A percentile compares a stretch with the other conserved stretches of the same genome.
These are phyloP conservation scores for Porites rus DNA, from an alignment of 92 coral and sea anemone species.

Conservation along the genomic window DNA sequence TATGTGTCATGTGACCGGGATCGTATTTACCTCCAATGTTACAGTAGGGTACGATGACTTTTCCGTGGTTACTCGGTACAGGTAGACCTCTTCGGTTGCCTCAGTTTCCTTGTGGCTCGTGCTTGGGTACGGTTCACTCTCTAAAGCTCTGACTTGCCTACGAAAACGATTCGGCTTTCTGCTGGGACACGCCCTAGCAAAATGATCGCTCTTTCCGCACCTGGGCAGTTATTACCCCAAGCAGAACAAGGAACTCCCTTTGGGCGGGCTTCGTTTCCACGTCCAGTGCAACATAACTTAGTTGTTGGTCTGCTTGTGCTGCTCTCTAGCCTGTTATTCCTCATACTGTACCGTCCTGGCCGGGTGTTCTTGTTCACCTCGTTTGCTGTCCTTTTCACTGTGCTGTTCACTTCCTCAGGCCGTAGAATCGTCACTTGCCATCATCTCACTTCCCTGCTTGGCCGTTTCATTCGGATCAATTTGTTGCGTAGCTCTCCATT, in stretches of 20 bases:
- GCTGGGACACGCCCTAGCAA: constrained; percentile 22
- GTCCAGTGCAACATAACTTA: constrained; percentile 40
- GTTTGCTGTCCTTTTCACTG: constrained; percentile 25
- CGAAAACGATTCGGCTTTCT: constrained; percentile 9
- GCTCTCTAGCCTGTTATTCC: constrained; percentile 33
- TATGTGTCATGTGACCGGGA: constrained; percentile 36
- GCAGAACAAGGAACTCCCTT: constrained; percentile 15
- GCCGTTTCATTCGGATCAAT: constrained; percentile 49
- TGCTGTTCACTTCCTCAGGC: constrained; percentile 19
- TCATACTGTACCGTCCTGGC: constrained; percentile 60
- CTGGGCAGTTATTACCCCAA: constrained; percentile 45
- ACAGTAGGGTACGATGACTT: constrained; percentile 31
- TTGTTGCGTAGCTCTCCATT: constrained; percentile 52
- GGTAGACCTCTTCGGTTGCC: constrained; percentile 28
- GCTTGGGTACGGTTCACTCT: constrained; percentile 5
- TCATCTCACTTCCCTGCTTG: constrained; percentile 49
- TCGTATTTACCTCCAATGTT: not conserved
- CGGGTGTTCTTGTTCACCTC: constrained; percentile 57
- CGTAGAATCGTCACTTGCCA: constrained; percentile 10
- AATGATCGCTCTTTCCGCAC: constrained; percentile 46
- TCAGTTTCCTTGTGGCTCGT: not conserved
- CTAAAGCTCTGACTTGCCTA: constrained; percentile 28
- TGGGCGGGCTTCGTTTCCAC: constrained; percentile 11
- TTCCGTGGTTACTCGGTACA: constrained; percentile 24
- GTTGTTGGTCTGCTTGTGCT: no score